A percentile compares a stretch with the other conserved stretches of the same genome.
These are phyloP conservation scores for Mohoua ochrocephala DNA, from an alignment of 2,113 vertebrate genomes.

Conservation along the genomic window DNA sequence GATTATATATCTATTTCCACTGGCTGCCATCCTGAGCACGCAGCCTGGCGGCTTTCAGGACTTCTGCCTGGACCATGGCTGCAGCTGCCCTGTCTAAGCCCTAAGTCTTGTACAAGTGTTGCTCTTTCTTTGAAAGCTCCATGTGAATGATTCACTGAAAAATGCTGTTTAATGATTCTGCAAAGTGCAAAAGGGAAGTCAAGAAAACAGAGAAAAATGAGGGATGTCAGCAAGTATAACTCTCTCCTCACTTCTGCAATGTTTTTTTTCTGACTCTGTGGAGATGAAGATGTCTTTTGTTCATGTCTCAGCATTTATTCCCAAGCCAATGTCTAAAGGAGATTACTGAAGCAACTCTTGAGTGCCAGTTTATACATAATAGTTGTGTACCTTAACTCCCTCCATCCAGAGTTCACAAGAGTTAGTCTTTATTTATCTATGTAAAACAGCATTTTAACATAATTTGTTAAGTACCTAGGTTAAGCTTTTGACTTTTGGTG, in stretches of 20 bases:
- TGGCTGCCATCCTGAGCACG: neutral
- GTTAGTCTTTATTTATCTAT: neutral
- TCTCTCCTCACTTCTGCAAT: neutral
- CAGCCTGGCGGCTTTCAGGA: neutral
- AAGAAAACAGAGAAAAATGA: neutral
- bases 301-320: neutral
- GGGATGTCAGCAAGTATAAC: neutral
- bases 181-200: neutral
- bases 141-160: neutral
- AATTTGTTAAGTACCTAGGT: neutral
- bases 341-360: neutral
- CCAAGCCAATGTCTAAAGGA: neutral
- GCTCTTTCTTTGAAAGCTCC: neutral
- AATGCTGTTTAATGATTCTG: neutral
- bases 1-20: neutral
- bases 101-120: neutral
- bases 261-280: neutral
- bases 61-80: neutral
- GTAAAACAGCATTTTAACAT: neutral
- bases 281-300: neutral
- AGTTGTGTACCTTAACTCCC: neutral
- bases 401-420: neutral
- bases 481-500: neutral
- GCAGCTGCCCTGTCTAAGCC: neutral
- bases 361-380: neutral